Conservation (phyloP, 2,113 vertebrate species). For the western clawed frog (Xenopus tropicalis) region UCB_Xtro_10.0 CM004448.2:67829501-67830000, state of each 20-base stretch:
- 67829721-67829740: constrained; percentile 94
- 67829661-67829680: constrained; percentile 90
- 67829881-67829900: constrained; percentile 77
- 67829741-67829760: constrained; percentile 99
- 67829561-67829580: no score
- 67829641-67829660: constrained; percentile 53
- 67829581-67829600: neutral
- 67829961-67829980: constrained; percentile 79
- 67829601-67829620: neutral
- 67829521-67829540: no score
- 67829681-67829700: constrained; percentile 88
- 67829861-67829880: constrained; percentile 66
- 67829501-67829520: no score
- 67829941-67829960: constrained; percentile 80
- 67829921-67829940: constrained; percentile 84
- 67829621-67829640: neutral
- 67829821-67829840: constrained; percentile 70
- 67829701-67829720: constrained; percentile 94
- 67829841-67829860: constrained; percentile 78
- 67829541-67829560: no score
- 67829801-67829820: constrained; percentile 70
- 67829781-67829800: constrained; percentile 89
- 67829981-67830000: constrained; percentile 63
- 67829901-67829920: constrained; percentile 82
- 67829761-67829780: constrained; percentile 97